Evolutionary conservation across 2,888 invertebrate genomes (phyloP).

Genomic region (Lepidocyrtoides sp.): DNA sequence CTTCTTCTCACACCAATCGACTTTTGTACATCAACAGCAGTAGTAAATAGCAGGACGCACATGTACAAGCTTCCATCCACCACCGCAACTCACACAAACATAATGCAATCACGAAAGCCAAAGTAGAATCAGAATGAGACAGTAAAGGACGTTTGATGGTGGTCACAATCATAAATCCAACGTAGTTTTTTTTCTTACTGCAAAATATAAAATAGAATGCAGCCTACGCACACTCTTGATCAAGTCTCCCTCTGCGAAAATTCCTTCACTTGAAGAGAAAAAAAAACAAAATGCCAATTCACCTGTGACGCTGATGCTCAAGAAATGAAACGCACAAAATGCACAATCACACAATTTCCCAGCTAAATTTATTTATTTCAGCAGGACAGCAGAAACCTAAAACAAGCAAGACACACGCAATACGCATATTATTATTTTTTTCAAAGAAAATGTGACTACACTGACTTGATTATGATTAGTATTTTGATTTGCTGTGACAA

Average conservation of each 20-base stretch:
- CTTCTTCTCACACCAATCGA: neutral
- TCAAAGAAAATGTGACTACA: neutral
- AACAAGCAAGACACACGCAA: neutral
- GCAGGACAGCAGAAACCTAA: neutral
- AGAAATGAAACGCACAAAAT: neutral
- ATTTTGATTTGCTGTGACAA: slow-evolving; percentile 21
- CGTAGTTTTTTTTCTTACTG: too few relatives aligned
- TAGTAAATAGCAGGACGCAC: neutral
- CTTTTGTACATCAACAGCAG: neutral
- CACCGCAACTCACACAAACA: neutral
- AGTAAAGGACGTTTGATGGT: slow-evolving; percentile 3
- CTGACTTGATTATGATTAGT: neutral
- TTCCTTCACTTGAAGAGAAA: neutral
- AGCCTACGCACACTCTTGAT: neutral
- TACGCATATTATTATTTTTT: neutral
- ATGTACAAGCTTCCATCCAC: neutral
- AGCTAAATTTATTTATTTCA: neutral
- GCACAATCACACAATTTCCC: slow-evolving; percentile 26
- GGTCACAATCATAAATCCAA: too few relatives aligned
- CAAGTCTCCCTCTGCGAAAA: neutral
- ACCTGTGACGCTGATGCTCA: neutral
- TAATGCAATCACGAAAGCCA: neutral
- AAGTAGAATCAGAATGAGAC: neutral
- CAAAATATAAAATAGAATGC: neutral
- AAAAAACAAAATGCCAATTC: neutral